phyloP scores from a whole-genome alignment of 2,797 vertebrate genomes.

The Masticophis lateralis region DNA sequence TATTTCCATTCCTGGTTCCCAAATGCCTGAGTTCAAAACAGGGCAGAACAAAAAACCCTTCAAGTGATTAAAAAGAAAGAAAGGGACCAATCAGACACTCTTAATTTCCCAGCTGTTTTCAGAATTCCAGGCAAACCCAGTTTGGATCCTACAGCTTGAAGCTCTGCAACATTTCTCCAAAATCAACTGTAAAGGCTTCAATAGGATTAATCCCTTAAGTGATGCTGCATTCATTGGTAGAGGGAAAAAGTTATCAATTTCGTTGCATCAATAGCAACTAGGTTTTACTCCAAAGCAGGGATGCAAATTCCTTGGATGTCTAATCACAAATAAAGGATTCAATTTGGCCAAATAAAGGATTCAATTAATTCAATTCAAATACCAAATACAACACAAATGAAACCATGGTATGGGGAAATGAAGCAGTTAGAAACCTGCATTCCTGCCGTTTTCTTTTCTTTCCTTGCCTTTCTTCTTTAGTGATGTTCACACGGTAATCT shows the following conservation, averaged over 20 bases:
- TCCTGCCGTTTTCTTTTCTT: neutral
- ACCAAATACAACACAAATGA: neutral
- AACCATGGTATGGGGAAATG: neutral
- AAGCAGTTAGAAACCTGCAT: neutral
- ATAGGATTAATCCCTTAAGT: neutral
- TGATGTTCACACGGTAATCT: neutral
- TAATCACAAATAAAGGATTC: neutral
- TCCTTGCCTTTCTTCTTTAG: neutral
- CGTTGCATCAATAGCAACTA: neutral
- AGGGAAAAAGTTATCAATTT: neutral
- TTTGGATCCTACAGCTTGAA: neutral
- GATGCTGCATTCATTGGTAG: neutral
- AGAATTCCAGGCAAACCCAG: accelerated
- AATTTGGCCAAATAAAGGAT: neutral
- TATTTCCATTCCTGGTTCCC: neutral
- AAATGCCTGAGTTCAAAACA: neutral
- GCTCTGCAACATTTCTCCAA: neutral
- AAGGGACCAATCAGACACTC: neutral
- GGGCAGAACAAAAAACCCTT: neutral
- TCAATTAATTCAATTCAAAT: neutral
- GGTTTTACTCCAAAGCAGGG: neutral
- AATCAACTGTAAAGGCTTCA: neutral
- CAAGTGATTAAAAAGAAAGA: accelerated
- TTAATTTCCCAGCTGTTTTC: neutral
- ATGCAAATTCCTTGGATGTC: neutral